Base-by-base conservation (phyloP, 92 coral and sea anemone species). In the Phymanthus crucifer region DNA sequence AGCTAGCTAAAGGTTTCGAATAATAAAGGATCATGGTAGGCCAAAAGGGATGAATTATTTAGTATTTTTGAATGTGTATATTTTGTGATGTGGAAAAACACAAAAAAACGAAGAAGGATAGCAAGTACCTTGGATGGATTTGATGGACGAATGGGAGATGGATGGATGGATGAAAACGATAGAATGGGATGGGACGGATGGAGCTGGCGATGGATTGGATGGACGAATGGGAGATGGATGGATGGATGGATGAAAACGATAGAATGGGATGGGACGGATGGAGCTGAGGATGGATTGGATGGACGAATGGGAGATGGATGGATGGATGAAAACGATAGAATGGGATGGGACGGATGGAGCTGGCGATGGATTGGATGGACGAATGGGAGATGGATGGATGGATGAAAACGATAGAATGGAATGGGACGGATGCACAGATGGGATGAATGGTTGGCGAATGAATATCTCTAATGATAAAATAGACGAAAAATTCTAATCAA, bases 171-270 rank as follows among this genome's bases (percentile, higher is more conserved):
- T 66, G 71, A n/a, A n/a, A n/a, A n/a, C n/a, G n/a, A n/a, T n/a
- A n/a, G n/a, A n/a, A n/a, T n/a, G n/a, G n/a, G n/a, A n/a, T n/a
- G n/a, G n/a, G 40, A 66, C 31, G 71, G 40, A 66, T 29, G 71
- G 23, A n/a, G n/a, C n/a, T n/a, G n/a, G n/a, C n/a, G n/a, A 66
- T 66, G 36, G 71, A 66, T n/a, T 66, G 40, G 40, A 66, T 66
- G 71, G 23, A 66, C 5, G 71, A 5, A 27, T 24, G 71, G 71
- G 31, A 19, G 71, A 66, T 24, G 71, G n/a, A 66, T 9, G 71
- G 40, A 26, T 29, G n/a, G 18, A 24, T 66, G 36, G 71, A 66
- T 29, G 71, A n/a, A n/a, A n/a, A n/a, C n/a, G n/a, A n/a, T n/a
- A n/a, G n/a, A n/a, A n/a, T n/a, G n/a, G n/a, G n/a, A n/a, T n/a